Evolutionary conservation across 1,140 invertebrate species (phyloP).

Genomic region (Papilio xuthus): DNA sequence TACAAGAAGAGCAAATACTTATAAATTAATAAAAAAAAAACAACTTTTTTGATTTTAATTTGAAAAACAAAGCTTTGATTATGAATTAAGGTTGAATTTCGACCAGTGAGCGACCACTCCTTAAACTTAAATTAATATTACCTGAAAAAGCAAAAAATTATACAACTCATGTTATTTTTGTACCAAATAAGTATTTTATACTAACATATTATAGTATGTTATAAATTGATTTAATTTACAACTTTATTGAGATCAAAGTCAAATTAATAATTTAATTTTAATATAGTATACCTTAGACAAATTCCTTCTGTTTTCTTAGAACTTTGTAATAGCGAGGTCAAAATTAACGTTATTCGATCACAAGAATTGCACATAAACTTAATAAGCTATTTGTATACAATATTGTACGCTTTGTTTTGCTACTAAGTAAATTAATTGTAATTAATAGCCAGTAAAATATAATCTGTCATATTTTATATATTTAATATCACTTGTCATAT

Average conservation of each 20-base stretch:
- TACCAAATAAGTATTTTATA: too few relatives aligned
- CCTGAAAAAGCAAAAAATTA: too few relatives aligned
- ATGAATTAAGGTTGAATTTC: too few relatives aligned
- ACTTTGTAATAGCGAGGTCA: neutral
- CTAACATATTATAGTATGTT: neutral
- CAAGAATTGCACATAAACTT: slow-evolving; percentile 21
- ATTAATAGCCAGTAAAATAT: slow-evolving; percentile 6
- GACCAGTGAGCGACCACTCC: too few relatives aligned
- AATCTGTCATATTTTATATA: slow-evolving; percentile 1
- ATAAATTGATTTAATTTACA: neutral
- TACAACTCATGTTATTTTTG: too few relatives aligned
- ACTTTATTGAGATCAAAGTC: neutral
- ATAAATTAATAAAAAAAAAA: too few relatives aligned
- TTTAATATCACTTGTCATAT: neutral
- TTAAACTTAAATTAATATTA: too few relatives aligned
- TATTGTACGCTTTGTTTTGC: neutral
- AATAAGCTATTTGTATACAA: slow-evolving; percentile 21
- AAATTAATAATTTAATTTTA: neutral
- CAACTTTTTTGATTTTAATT: too few relatives aligned
- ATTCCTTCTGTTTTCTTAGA: slow-evolving; percentile 5
- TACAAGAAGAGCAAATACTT: too few relatives aligned
- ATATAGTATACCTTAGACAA: neutral
- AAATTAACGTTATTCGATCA: neutral
- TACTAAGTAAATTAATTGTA: slow-evolving; percentile 13
- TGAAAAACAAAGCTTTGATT: too few relatives aligned